phyloP scores from a whole-genome alignment of 2,797 vertebrate genomes.

The Rhynchonycteris naso region DNA sequence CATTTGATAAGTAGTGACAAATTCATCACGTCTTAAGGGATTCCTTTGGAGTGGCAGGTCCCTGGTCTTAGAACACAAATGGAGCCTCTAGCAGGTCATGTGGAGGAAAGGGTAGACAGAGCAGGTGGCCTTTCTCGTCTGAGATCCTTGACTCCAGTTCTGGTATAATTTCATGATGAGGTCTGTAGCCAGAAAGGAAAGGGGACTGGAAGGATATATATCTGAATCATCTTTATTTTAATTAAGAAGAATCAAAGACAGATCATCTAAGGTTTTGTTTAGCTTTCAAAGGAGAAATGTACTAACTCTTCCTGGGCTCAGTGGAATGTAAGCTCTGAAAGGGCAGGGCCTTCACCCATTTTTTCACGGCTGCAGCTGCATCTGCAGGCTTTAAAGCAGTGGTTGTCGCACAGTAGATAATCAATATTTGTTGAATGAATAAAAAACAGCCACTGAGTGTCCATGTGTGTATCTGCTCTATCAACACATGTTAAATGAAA shows the following conservation, averaged over 20 bases:
- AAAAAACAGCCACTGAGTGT: not conserved
- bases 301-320: not conserved
- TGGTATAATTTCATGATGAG: not conserved
- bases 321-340: not conserved
- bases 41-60: not conserved
- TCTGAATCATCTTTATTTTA: not conserved
- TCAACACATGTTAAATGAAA: not conserved
- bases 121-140: not conserved
- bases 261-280: not conserved
- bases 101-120: not conserved
- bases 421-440: not conserved
- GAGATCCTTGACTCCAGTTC: not conserved
- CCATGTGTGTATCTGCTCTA: not conserved
- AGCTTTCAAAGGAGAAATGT: slow-evolving; percentile 25
- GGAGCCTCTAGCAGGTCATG: not conserved
- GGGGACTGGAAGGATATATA: not conserved
- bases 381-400: not conserved
- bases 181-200: not conserved
- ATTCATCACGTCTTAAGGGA: not conserved
- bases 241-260: not conserved
- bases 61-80: not conserved
- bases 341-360: not conserved
- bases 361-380: not conserved
- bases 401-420: not conserved
- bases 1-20: slow-evolving; percentile 25